Base-by-base conservation (phyloP, 2,113 vertebrate genomes). In the Entomyzon cyanotis region DNA sequence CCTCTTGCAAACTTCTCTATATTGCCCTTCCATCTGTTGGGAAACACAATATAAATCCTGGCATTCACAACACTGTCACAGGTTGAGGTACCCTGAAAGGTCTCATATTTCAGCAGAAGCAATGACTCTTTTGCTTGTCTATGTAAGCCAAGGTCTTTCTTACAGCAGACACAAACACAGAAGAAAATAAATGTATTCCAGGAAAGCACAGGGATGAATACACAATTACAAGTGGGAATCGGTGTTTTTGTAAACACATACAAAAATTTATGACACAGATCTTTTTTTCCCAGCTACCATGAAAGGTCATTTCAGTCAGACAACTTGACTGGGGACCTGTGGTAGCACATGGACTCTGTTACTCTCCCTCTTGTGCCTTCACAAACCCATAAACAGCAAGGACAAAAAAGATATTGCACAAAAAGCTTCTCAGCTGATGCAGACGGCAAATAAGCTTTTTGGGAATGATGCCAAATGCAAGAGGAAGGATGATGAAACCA, bases 171-270 rank as follows among this genome's bases (percentile, higher is more conserved):
- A 60, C 5, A 2, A 77, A 53, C 52, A 82, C 35, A 68, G 62
- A 91, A 93, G 62, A 75, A 91, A 94, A 90, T 27, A 79, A 80
- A 93, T 37, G 64, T 80, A 76, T 80, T 93, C 65, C 82, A 88
- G 82, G 88, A 90, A 90, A 92, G 82, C 78, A 73, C 22, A 56
- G 63, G 27, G n/a, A 49, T 65, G 70, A 87, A 78, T 37, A 93
- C 78, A 90, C 80, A 64, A 63, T 67, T 76, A 58, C 41, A 80
- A 52, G 65, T 22, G 37, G 49, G 85, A 93, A 68, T 62, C 1
- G 2, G 37, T 41, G 62, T 49, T 68, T 87, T 49, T 75, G n/a
- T 52, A 64, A 94, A 94, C 27, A 75, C 25, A 62, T 18, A 62
- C 7, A 87, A 90, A 91, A 89, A 82, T 44, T 73, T 30, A 56